Evolutionary conservation across 2,888 invertebrate genomes (phyloP).

Genomic region (Aricia artaxerxes): DNA sequence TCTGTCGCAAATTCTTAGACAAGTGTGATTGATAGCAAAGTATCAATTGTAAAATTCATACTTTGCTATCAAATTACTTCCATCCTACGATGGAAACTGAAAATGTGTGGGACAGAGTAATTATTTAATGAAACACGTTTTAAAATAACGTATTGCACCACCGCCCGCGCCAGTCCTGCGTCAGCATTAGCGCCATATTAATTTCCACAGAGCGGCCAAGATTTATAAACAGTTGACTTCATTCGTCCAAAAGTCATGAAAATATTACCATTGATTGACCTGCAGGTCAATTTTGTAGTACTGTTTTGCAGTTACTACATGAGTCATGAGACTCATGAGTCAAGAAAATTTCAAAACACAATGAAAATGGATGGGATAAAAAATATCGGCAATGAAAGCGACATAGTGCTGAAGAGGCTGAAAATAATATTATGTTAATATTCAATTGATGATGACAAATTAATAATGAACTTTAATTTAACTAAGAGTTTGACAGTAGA

Average conservation of each 20-base stretch:
- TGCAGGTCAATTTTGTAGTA: background rate
- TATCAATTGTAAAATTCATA: too few relatives aligned
- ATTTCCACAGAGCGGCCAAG: background rate
- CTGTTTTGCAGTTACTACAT: background rate
- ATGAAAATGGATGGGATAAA: too few relatives aligned
- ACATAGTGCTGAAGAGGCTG: too few relatives aligned
- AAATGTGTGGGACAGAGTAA: background rate
- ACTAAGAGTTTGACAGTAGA: too few relatives aligned
- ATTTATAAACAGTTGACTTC: constrained; percentile 3
- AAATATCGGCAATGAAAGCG: too few relatives aligned
- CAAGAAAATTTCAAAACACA: too few relatives aligned
- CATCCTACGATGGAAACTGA: background rate
- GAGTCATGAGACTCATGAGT: too few relatives aligned
- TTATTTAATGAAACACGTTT: background rate
- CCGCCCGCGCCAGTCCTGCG: background rate
- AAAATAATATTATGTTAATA: too few relatives aligned
- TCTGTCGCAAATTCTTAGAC: too few relatives aligned
- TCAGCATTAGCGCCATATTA: constrained; percentile 24
- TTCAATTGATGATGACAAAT: too few relatives aligned
- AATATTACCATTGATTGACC: constrained; percentile 8
- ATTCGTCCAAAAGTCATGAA: background rate
- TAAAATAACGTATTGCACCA: constrained; percentile 24
- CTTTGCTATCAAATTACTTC: background rate
- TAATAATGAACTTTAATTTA: too few relatives aligned
- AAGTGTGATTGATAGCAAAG: too few relatives aligned